Conservation (phyloP, 2,888 invertebrate species). For the Oxycera nigricornis region DNA sequence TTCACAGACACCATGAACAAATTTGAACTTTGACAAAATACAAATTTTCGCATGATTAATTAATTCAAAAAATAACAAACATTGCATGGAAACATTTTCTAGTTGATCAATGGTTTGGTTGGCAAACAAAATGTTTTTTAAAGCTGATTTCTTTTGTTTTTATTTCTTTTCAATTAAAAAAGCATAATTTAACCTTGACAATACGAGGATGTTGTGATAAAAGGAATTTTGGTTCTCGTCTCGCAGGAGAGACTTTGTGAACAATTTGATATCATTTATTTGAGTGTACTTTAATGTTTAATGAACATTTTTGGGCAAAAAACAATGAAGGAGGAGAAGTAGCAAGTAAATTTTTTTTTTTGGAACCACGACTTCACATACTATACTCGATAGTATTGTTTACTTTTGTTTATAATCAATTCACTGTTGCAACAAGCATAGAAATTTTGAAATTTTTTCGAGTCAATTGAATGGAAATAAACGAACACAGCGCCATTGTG, state of each 20-base stretch:
- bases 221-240: not conserved
- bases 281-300: slow-evolving; percentile 46
- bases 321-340: not conserved
- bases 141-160: not conserved
- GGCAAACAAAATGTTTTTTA: not conserved
- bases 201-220: not conserved
- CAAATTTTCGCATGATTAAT: not conserved
- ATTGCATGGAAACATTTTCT: not conserved
- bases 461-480: slow-evolving; percentile 16
- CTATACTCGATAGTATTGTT: slow-evolving; percentile 50
- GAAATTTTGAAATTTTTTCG: not conserved
- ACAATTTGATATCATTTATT: slow-evolving; percentile 41
- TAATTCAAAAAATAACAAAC: not conserved
- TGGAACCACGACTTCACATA: slow-evolving; percentile 60
- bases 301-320: slow-evolving; percentile 2
- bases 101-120: slow-evolving; percentile 14
- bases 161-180: not conserved
- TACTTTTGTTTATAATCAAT: slow-evolving; percentile 24
- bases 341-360: slow-evolving; percentile 4
- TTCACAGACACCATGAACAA: not conserved
- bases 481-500: slow-evolving; percentile 6
- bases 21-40: slow-evolving; percentile 10
- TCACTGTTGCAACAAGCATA: not conserved
- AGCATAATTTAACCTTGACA: not conserved
- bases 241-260: not conserved